These are phyloP conservation scores for Chamaetylas fuelleborni DNA, from an alignment of 2,113 vertebrate species.

Conservation along the genomic window DNA sequence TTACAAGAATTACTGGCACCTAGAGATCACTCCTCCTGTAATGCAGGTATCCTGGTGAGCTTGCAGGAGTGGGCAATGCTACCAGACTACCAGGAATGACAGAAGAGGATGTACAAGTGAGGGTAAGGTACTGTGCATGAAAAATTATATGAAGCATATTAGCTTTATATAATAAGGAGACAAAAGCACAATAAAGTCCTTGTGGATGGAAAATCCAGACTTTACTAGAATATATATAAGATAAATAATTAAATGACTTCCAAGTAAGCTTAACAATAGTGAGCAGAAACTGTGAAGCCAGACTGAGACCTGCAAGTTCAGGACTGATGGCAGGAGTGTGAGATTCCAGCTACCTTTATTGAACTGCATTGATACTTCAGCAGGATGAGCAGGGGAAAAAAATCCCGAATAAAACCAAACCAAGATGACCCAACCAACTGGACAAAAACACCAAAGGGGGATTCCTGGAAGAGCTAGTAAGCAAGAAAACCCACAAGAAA, in stretches of 20 bases:
- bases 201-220: background rate
- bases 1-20: background rate
- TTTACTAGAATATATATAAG: background rate
- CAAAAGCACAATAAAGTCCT: background rate
- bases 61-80: background rate
- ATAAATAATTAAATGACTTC: background rate
- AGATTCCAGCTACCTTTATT: background rate
- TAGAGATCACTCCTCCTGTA: background rate
- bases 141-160: background rate
- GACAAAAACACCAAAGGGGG: background rate
- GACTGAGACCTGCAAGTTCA: background rate
- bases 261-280: background rate
- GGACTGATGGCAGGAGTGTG: background rate
- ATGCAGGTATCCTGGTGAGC: background rate
- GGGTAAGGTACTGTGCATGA: background rate
- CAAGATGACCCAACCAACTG: background rate
- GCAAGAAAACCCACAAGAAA: background rate
- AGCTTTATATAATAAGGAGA: background rate
- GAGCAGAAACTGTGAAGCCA: background rate
- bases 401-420: background rate
- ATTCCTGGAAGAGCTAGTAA: background rate
- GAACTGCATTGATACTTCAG: background rate
- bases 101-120: background rate
- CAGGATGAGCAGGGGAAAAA: background rate
- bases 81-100: background rate